phyloP scores from a whole-genome alignment of 2,888 invertebrate genomes.

The Cerastis rubricosa region DNA sequence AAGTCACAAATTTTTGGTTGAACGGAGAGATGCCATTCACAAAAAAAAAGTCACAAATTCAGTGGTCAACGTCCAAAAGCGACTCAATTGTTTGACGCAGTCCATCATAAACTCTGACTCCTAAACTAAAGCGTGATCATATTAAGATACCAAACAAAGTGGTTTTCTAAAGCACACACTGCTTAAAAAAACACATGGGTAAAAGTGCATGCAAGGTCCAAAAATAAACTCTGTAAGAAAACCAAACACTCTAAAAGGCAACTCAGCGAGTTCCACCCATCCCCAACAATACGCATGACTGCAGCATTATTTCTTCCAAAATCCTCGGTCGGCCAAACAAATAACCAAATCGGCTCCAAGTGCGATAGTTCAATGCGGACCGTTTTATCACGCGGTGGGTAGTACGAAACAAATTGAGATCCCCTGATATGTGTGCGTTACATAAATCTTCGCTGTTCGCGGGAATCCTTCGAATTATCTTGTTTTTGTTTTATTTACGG shows the following conservation, averaged over 20 bases:
- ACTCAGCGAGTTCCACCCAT: slow-evolving; percentile 1
- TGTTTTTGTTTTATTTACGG: slow-evolving; percentile 66
- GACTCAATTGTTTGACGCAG: background rate
- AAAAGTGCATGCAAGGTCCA: background rate
- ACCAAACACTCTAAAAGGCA: background rate
- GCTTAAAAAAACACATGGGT: too few species aligned
- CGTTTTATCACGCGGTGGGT: slow-evolving; percentile 66
- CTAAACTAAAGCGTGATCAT: background rate
- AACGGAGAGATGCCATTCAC: too few species aligned
- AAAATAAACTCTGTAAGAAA: background rate
- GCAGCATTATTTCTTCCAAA: slow-evolving; percentile 53
- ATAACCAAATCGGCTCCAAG: slow-evolving; percentile 66
- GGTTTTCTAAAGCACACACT: background rate
- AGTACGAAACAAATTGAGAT: slow-evolving; percentile 72
- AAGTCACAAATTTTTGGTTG: background rate
- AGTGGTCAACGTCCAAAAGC: background rate
- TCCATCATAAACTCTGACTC: background rate
- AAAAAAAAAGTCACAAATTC: background rate
- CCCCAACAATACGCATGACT: slow-evolving; percentile 19
- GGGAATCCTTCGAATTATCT: slow-evolving; percentile 69
- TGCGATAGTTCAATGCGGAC: slow-evolving; percentile 66
- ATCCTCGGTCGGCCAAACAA: slow-evolving; percentile 58
- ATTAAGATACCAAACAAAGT: background rate
- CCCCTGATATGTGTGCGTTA: slow-evolving; percentile 73
- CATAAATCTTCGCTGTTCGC: slow-evolving; percentile 74